phyloP scores from a whole-genome alignment of 2,888 invertebrate genomes.

The Diadromus collaris region DNA sequence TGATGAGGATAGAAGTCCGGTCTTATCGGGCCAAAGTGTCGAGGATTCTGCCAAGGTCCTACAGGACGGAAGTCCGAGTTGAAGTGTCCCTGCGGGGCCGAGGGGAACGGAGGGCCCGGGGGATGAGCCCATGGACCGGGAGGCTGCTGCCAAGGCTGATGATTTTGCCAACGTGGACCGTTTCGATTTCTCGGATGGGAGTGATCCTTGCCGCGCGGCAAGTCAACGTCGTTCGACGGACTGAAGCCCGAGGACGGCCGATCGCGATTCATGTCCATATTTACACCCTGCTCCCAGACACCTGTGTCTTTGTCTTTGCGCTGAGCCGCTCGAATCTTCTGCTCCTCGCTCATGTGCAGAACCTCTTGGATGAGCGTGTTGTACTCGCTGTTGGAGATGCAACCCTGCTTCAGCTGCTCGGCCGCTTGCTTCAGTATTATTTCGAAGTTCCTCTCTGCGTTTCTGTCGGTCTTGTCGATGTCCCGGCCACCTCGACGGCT shows the following conservation, averaged over 20 bases:
- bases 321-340: slow-evolving; percentile 89
- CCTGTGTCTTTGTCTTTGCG: slow-evolving; percentile 86
- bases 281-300: slow-evolving; percentile 74
- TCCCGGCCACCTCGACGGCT: slow-evolving; percentile 75
- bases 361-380: slow-evolving; percentile 89
- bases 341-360: slow-evolving; percentile 88
- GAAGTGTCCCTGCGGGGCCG: slow-evolving; percentile 74
- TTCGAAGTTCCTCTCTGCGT: slow-evolving; percentile 85
- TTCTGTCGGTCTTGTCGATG: slow-evolving; percentile 81
- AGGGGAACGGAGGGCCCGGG: slow-evolving; percentile 76
- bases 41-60: slow-evolving; percentile 77
- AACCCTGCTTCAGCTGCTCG: slow-evolving; percentile 88
- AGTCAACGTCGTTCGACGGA: slow-evolving; percentile 77
- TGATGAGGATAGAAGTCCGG: slow-evolving; percentile 76
- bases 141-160: slow-evolving; percentile 75
- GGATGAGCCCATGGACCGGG: slow-evolving; percentile 74
- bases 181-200: slow-evolving; percentile 77
- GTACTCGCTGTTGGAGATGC: slow-evolving; percentile 88
- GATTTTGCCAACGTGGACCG: slow-evolving; percentile 74
- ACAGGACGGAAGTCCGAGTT: slow-evolving; percentile 74
- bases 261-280: slow-evolving; percentile 67
- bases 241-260: slow-evolving; percentile 66
- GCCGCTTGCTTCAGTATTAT: slow-evolving; percentile 92
- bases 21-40: slow-evolving; percentile 76
- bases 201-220: slow-evolving; percentile 75